Percentiles rank a stretch among this genome's conserved stretches.
Conservation (phyloP, 2,113 vertebrate species). For the Ifrita kowaldi region DNA sequence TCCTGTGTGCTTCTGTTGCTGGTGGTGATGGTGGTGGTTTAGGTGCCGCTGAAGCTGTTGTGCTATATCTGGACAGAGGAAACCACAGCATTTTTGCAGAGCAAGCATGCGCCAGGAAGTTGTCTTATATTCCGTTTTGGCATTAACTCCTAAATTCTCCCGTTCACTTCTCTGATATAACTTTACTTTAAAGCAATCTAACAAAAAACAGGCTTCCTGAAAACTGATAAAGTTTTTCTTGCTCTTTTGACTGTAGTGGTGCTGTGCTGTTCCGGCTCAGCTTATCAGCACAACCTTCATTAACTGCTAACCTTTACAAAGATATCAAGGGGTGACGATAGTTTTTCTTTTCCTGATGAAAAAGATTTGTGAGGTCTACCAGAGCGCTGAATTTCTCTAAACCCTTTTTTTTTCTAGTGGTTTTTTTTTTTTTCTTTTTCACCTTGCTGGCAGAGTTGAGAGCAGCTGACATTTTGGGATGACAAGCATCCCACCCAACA, state of each 20-base stretch:
- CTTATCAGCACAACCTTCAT: conserved; percentile 62
- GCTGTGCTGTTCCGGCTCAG: background rate
- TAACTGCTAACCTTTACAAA: conserved; percentile 64
- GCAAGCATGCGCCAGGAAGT: background rate
- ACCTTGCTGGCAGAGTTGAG: background rate
- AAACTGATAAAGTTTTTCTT: conserved; percentile 28
- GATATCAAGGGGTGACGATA: conserved; percentile 21
- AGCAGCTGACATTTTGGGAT: background rate
- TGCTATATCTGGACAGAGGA: background rate
- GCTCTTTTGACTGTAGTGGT: background rate
- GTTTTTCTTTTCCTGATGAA: conserved; percentile 56
- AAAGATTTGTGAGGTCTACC: background rate
- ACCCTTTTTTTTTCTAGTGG: background rate
- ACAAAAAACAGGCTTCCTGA: conserved; percentile 40
- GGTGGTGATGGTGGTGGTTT: background rate
- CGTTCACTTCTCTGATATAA: background rate
- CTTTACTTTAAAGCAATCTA: conserved; percentile 30
- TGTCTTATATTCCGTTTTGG: background rate
- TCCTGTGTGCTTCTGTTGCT: background rate
- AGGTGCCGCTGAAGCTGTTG: background rate
- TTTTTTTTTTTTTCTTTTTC: background rate
- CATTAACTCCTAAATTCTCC: background rate
- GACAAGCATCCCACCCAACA: background rate
- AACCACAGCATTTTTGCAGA: background rate
- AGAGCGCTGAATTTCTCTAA: background rate